Percentiles rank a stretch among this genome's conserved stretches.
phyloP scores from a whole-genome alignment of 2,888 invertebrate genomes.

The Eupelmus urozonus region DNA sequence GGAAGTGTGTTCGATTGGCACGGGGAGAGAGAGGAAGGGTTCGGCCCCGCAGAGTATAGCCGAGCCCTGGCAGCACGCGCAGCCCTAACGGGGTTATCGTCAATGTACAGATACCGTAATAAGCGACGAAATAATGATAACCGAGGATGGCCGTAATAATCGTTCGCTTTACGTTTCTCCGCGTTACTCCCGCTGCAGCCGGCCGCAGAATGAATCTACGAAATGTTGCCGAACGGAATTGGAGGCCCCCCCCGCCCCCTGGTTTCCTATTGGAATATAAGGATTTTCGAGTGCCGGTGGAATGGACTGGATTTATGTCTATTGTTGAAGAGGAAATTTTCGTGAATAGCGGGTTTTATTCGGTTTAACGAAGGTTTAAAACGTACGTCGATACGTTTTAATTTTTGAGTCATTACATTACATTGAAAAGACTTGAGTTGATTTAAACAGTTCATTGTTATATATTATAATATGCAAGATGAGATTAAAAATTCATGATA shows the following conservation, averaged over 20 bases:
- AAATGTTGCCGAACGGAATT: conserved; percentile 35
- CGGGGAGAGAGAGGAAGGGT: conserved; percentile 56
- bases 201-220: conserved; percentile 35
- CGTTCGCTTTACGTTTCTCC: conserved; percentile 55
- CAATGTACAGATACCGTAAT: conserved; percentile 57
- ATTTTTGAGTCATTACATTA: too few species aligned
- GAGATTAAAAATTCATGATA: too few species aligned
- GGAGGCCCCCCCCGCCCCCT: neutral
- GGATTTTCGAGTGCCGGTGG: neutral
- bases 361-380: too few species aligned
- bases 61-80: conserved; percentile 12
- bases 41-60: conserved; percentile 9
- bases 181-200: neutral
- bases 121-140: conserved; percentile 60
- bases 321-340: too few species aligned
- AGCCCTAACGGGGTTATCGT: conserved; percentile 58
- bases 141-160: conserved; percentile 58
- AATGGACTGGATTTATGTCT: too few species aligned
- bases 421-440: too few species aligned
- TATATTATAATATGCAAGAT: too few species aligned
- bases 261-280: conserved; percentile 6
- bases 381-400: too few species aligned
- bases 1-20: conserved; percentile 59
- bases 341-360: neutral
- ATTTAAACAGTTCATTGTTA: too few species aligned